phyloP scores from a whole-genome alignment of 2,113 vertebrate genomes.

The Bettongia penicillata region DNA sequence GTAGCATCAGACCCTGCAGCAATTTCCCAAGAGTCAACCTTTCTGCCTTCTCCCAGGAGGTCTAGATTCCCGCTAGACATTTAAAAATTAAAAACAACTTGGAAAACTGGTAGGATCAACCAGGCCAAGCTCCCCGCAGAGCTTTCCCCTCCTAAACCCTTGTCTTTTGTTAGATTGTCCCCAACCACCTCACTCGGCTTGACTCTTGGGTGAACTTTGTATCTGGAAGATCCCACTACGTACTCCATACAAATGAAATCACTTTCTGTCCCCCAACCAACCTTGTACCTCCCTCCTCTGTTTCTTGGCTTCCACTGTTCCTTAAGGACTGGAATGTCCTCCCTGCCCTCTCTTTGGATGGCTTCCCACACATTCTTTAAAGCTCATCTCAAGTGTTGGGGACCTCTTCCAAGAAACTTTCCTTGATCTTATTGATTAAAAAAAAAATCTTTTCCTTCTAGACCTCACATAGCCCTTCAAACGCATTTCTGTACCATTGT shows the following conservation, averaged over 20 bases:
- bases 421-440: not conserved
- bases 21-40: not conserved
- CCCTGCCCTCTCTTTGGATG: not conserved
- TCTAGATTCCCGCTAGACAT: not conserved
- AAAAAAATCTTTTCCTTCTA: not conserved
- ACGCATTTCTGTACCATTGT: not conserved
- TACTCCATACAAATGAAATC: not conserved
- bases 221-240: not conserved
- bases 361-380: not conserved
- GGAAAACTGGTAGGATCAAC: not conserved
- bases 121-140: not conserved
- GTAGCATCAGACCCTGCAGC: not conserved
- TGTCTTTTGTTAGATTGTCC: not conserved
- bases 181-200: not conserved
- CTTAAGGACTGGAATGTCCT: not conserved
- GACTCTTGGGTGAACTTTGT: not conserved
- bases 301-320: not conserved
- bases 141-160: fast-evolving
- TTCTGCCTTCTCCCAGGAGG: not conserved
- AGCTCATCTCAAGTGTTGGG: not conserved
- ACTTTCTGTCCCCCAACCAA: not conserved
- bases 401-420: not conserved
- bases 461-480: not conserved
- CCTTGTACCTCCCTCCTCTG: not conserved
- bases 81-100: not conserved